phyloP scores from a whole-genome alignment of 2,113 vertebrate species.

The Dasyurus viverrinus region DNA sequence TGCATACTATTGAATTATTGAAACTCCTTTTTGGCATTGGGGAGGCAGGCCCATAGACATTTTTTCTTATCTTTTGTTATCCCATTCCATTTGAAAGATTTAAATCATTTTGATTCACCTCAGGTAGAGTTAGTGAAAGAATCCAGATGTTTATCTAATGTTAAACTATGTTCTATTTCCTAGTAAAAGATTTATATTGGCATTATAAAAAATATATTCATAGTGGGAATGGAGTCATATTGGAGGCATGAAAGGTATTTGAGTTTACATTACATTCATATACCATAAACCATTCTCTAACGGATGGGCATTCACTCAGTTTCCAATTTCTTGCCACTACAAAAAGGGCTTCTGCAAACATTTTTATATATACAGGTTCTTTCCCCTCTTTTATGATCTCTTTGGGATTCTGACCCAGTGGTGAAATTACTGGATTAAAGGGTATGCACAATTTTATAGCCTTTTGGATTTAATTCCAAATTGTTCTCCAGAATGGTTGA shows the following conservation, averaged over 20 bases:
- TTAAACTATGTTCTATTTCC: slow-evolving; percentile 14
- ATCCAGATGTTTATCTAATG: background rate
- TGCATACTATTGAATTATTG: slow-evolving; percentile 33
- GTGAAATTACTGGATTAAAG: no score
- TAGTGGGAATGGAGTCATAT: slow-evolving; percentile 20
- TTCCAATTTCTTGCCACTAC: no score
- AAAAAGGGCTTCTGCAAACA: no score
- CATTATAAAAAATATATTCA: background rate
- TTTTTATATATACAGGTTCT: no score
- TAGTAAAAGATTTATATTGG: background rate
- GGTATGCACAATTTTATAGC: no score
- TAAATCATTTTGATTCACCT: slow-evolving; percentile 50
- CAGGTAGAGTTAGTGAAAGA: background rate
- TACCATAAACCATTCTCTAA: no score
- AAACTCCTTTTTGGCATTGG: background rate
- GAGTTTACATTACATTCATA: background rate
- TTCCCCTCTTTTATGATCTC: no score
- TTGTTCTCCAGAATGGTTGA: no score
- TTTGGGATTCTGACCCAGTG: no score
- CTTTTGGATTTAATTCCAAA: no score
- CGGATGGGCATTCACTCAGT: no score
- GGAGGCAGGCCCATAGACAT: background rate
- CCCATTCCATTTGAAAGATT: slow-evolving; percentile 34
- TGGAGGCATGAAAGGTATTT: slow-evolving; percentile 28
- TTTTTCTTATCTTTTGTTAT: slow-evolving; percentile 49